Conservation (phyloP, 2,113 vertebrate genomes). For the Setophaga petechia region DNA sequence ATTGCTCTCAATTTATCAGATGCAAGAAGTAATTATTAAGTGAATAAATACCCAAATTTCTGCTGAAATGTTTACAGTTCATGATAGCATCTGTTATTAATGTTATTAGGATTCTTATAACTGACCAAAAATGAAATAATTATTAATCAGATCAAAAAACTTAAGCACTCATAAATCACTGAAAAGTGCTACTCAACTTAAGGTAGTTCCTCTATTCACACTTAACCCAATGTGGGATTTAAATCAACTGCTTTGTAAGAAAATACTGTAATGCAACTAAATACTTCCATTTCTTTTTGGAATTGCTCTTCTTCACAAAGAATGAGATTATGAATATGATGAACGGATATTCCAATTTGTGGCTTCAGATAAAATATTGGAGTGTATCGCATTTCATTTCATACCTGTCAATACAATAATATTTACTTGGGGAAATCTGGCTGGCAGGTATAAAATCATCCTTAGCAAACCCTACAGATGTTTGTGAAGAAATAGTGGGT, state of each 20-base stretch:
- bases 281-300: background rate
- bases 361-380: background rate
- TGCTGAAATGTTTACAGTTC: background rate
- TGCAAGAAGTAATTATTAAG: background rate
- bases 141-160: background rate
- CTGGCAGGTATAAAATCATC: background rate
- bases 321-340: background rate
- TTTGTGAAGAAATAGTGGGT: background rate
- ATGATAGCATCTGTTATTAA: background rate
- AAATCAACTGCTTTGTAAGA: background rate
- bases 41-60: background rate
- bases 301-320: background rate
- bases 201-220: background rate
- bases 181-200: background rate
- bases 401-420: background rate
- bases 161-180: background rate
- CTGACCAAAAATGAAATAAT: background rate
- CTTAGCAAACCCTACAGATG: rapidly evolving
- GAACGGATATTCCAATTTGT: background rate
- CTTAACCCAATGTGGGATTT: background rate
- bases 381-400: background rate
- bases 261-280: background rate
- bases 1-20: background rate
- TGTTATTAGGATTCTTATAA: background rate
- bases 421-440: background rate